Evolutionary conservation across 2,797 vertebrate genomes (phyloP).

Genomic region (Lutjanus argentimaculatus): DNA sequence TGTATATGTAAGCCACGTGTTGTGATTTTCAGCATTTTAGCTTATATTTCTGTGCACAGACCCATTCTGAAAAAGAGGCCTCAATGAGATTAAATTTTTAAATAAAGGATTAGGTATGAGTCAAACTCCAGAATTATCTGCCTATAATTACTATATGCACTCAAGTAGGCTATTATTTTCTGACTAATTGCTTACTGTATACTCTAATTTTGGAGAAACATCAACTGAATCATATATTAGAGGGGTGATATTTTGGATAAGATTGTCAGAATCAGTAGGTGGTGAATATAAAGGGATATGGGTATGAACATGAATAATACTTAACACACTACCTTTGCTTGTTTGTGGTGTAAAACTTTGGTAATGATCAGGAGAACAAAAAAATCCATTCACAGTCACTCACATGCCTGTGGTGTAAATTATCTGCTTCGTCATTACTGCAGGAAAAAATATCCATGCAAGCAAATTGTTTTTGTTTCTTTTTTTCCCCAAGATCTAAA

Average conservation of each 20-base stretch:
- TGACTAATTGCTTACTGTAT: neutral
- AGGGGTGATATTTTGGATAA: neutral
- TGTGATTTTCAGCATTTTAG: neutral
- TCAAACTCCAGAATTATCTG: neutral
- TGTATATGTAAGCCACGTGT: neutral
- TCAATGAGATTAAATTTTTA: neutral
- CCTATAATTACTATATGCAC: neutral
- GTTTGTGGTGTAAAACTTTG: slow-evolving; percentile 21
- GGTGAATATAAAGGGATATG: neutral
- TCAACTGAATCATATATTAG: neutral
- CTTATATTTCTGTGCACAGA: neutral
- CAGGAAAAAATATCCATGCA: slow-evolving; percentile 20
- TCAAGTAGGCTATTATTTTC: neutral
- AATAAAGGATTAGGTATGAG: neutral
- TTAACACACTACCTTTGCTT: neutral
- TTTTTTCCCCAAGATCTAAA: slow-evolving; percentile 43
- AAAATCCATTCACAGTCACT: slow-evolving; percentile 1
- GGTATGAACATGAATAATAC: neutral
- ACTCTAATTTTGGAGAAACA: neutral
- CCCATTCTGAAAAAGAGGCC: neutral
- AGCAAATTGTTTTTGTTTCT: slow-evolving; percentile 43
- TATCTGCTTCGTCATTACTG: slow-evolving; percentile 39
- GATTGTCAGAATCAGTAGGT: neutral
- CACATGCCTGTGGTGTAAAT: slow-evolving; percentile 25
- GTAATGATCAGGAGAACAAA: slow-evolving; percentile 35